These are phyloP conservation scores for Tapirus terrestris DNA, from an alignment of 2,113 vertebrate species.

Conservation along the genomic window DNA sequence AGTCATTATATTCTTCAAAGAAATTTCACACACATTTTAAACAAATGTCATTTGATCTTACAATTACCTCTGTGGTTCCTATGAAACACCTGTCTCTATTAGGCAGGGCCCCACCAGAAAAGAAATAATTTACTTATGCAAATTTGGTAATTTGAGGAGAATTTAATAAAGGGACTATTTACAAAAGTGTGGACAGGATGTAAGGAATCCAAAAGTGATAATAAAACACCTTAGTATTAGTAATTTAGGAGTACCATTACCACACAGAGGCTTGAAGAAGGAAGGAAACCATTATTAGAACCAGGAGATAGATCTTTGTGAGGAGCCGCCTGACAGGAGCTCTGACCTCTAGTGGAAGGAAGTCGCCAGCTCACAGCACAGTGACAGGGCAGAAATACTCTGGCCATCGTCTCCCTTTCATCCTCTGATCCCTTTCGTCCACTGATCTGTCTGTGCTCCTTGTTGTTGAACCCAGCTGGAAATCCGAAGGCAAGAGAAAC, in stretches of 20 bases:
- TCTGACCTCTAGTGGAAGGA: not conserved
- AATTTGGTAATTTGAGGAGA: slow-evolving; percentile 2
- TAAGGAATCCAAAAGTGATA: slow-evolving; percentile 1
- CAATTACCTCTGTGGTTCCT: not conserved
- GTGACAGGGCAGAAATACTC: not conserved
- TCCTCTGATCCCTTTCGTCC: not conserved
- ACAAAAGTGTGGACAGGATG: not conserved
- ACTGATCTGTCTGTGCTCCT: not conserved
- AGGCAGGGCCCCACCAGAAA: not conserved
- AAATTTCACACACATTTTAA: not conserved
- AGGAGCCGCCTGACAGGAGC: not conserved
- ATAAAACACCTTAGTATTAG: not conserved
- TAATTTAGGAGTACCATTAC: not conserved
- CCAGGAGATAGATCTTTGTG: not conserved
- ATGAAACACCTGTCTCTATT: not conserved
- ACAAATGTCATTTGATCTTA: slow-evolving; percentile 12
- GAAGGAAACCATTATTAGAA: not conserved
- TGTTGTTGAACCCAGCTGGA: not conserved
- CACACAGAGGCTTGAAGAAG: not conserved
- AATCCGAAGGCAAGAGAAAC: not conserved
- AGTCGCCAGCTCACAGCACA: not conserved
- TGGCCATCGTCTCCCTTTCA: too few species aligned
- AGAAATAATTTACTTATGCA: not conserved
- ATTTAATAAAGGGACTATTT: not conserved
- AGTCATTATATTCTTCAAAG: slow-evolving; percentile 13